These are phyloP conservation scores for Spea hammondii DNA, from an alignment of 2,797 vertebrate genomes.

Conservation along the genomic window DNA sequence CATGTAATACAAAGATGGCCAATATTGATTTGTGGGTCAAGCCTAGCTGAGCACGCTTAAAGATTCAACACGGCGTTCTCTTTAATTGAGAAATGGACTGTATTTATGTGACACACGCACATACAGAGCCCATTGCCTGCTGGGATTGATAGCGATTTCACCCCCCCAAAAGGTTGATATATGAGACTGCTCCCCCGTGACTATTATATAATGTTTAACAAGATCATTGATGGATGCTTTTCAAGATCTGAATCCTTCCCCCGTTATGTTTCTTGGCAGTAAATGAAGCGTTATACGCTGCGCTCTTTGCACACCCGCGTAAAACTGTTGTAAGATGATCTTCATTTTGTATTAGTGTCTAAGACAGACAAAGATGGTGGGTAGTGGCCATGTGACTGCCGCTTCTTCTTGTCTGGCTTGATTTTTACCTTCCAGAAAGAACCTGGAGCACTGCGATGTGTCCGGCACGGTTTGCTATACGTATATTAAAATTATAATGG, in stretches of 20 bases:
- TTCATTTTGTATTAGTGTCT: neutral
- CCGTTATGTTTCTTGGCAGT: neutral
- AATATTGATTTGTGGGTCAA: slow-evolving; percentile 40
- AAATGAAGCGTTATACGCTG: slow-evolving; percentile 4
- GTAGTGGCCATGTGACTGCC: neutral
- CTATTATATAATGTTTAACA: slow-evolving; percentile 39
- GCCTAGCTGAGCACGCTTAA: slow-evolving; percentile 29
- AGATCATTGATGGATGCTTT: slow-evolving; percentile 36
- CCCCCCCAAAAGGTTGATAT: slow-evolving; percentile 35
- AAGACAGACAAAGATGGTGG: neutral
- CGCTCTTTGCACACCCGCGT: neutral
- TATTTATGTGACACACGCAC: slow-evolving; percentile 37
- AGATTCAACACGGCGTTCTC: slow-evolving; percentile 18
- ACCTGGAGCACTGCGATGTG: too few relatives aligned
- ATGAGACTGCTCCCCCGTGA: slow-evolving; percentile 31
- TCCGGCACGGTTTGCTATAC: too few relatives aligned
- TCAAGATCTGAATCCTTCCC: slow-evolving; percentile 20
- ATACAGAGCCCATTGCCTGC: slow-evolving; percentile 18
- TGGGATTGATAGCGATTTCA: slow-evolving; percentile 27
- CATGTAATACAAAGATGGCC: neutral
- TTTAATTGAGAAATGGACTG: slow-evolving; percentile 41
- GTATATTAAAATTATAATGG: too few relatives aligned
- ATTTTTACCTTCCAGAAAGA: neutral
- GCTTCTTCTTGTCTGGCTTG: neutral
- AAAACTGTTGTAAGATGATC: neutral